Evolutionary conservation across 2,113 vertebrate species (phyloP), one percentile per base, ranked within the genome.

Genomic region (Galbula dea): DNA sequence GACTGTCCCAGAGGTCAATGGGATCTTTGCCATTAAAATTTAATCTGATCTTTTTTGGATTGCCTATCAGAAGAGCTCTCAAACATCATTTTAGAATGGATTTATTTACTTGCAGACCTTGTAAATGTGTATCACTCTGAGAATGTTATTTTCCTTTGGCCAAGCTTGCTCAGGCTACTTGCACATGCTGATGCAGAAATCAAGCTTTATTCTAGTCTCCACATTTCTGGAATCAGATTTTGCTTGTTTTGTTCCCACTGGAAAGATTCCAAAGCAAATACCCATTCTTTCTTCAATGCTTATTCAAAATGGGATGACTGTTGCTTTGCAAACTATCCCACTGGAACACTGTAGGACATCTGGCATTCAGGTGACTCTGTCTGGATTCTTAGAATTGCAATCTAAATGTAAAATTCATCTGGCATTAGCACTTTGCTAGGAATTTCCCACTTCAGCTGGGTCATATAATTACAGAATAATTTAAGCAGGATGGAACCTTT

Each of bases 191-290:
- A 86, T 18, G 75, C 3, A 43, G 49, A 89, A 94, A 80, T 22
- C 1, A 73, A 79, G 55, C 12, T 81, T 92, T 77, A 58, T 48
- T 81, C 18, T 52, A 46, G 34, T 84, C 23, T 78, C 22, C 18
- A 1, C 1, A 11, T 63, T 92, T 78, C 55, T 54, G 36, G 39
- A 83, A 78, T 71, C 18, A 78, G n/a, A 69, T 78, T 83, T 83
- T 62, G 58, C 7, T 30, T 61, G n/a, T 89, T 86, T 62, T 88
- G 12, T 22, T 92, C 61, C 55, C 52, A 18, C 43, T 93, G 83
- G 73, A 94, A 94, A 68, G 26, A 75, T 88, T 81, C 83, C 86
- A 71, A 77, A 78, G 43, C 63, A 92, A 92, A 92, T 86, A 84
- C 10, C 23, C 80, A 88, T 83, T 86, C 68, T 88, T 87, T 71